Evolutionary conservation across 2,113 vertebrate species (phyloP).

Genomic region (Balaenoptera acutorostrata): DNA sequence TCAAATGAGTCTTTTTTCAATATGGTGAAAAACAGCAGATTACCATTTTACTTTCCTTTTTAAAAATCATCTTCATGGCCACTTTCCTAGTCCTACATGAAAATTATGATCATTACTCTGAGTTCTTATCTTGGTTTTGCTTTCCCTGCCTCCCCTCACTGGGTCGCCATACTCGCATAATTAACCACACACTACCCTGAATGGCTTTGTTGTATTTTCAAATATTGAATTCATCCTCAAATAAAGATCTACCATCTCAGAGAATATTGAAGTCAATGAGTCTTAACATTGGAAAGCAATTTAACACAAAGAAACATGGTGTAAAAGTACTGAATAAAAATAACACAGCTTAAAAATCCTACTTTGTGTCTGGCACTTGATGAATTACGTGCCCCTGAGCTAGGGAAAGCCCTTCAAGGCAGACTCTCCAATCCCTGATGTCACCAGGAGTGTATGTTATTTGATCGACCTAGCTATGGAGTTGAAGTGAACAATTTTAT

Average conservation of each 20-base stretch:
- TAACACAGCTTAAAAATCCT: not conserved
- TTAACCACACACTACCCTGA: not conserved
- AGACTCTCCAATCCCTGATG: too few relatives aligned
- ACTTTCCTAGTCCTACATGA: not conserved
- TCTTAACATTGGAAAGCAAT: not conserved
- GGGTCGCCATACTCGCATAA: not conserved
- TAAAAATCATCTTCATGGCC: not conserved
- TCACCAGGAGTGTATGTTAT: not conserved
- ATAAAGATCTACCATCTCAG: not conserved
- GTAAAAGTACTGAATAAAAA: not conserved
- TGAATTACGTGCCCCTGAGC: not conserved
- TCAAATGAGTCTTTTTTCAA: not conserved
- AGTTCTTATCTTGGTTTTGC: not conserved
- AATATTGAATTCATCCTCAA: not conserved
- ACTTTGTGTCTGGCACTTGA: not conserved
- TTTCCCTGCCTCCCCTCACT: not conserved
- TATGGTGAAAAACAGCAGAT: not conserved
- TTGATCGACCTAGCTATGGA: not conserved
- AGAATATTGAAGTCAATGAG: not conserved
- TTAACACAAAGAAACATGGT: not conserved
- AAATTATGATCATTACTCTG: not conserved
- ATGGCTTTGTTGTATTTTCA: not conserved
- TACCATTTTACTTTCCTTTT: not conserved
- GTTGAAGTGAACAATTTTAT: not conserved
- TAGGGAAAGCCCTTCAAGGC: not conserved